Conservation (phyloP, 2,797 vertebrate genomes). For the Protonibea diacanthus region DNA sequence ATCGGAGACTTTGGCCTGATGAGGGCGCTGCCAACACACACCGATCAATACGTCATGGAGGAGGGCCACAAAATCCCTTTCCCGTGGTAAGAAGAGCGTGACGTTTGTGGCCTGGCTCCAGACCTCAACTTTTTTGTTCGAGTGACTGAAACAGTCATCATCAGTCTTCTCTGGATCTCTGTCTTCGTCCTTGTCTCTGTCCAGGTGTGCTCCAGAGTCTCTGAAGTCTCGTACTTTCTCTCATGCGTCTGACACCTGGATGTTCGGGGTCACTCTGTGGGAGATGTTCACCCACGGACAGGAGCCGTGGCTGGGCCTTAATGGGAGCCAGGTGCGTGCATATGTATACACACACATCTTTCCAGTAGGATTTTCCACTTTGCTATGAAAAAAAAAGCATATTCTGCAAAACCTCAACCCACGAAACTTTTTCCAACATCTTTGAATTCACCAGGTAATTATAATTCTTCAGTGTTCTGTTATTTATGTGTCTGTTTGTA, state of each 20-base stretch:
- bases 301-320: constrained; percentile 97
- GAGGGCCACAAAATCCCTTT: constrained; percentile 98
- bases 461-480: background rate
- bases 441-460: background rate
- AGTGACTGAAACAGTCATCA: too few relatives aligned
- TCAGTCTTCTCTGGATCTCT: too few relatives aligned
- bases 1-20: constrained; percentile 98
- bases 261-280: constrained; percentile 98
- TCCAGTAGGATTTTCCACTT: background rate
- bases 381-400: background rate
- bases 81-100: constrained; percentile 88
- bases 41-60: constrained; percentile 98
- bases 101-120: background rate
- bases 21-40: constrained; percentile 95
- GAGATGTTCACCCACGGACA: constrained; percentile 99
- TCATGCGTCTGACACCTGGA: constrained; percentile 98
- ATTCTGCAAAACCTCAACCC: background rate
- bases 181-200: background rate
- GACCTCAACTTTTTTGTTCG: too few relatives aligned
- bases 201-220: constrained; percentile 97
- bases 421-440: background rate
- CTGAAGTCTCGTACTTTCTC: constrained; percentile 97
- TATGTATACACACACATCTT: background rate
- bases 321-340: constrained; percentile 92
- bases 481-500: constrained; percentile 57